A percentile compares a stretch with the other conserved stretches of the same genome.
These are phyloP conservation scores for Scaptomyza graminum DNA, from an alignment of 1,140 invertebrate species.

Conservation along the genomic window DNA sequence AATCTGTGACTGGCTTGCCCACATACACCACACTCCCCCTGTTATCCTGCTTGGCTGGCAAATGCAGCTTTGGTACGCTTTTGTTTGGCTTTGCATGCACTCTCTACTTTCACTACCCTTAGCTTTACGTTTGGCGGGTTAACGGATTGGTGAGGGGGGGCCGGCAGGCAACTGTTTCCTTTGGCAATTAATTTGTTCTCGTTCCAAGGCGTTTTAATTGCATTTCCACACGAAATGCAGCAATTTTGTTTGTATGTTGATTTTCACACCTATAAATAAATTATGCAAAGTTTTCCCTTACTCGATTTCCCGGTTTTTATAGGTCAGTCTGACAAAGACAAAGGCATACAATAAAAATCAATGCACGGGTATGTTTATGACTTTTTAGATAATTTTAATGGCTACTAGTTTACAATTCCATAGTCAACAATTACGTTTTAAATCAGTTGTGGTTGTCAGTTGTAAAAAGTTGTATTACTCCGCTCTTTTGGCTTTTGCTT, in stretches of 20 bases:
- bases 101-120: constrained; percentile 21
- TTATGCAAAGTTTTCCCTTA: constrained; percentile 55
- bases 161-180: constrained; percentile 46
- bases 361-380: constrained; percentile 7
- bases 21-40: background rate
- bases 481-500: constrained; percentile 40
- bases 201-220: constrained; percentile 72
- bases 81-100: constrained; percentile 71
- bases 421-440: constrained; percentile 18
- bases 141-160: background rate
- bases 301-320: constrained; percentile 14
- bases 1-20: constrained; percentile 45
- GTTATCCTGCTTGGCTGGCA: constrained; percentile 26
- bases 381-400: constrained; percentile 61
- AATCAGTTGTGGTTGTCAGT: background rate
- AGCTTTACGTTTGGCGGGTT: constrained; percentile 31
- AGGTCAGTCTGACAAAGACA: constrained; percentile 41
- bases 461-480: background rate
- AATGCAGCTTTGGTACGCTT: constrained; percentile 67
- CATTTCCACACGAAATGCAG: constrained; percentile 71
- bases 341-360: constrained; percentile 12
- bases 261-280: constrained; percentile 68
- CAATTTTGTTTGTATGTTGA: constrained; percentile 57
- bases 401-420: constrained; percentile 32
- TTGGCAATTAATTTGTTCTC: constrained; percentile 74